Percentiles rank a stretch among this genome's conserved stretches.
Evolutionary conservation across 1,140 invertebrate species (phyloP).

Genomic region (Pseudachorutes palmiensis): DNA sequence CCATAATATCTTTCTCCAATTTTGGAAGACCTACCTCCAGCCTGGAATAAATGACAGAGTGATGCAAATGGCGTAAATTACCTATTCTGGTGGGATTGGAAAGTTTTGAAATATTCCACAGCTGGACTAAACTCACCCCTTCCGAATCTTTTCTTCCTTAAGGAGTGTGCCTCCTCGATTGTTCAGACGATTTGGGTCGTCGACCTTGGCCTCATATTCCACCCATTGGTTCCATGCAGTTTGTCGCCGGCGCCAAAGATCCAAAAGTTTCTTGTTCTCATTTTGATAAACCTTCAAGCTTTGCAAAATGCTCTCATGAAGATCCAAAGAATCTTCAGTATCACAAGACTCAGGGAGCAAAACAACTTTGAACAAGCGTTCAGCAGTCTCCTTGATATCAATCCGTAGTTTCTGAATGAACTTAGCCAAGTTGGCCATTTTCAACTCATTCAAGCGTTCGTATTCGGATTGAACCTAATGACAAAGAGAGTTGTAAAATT

Average conservation of each 20-base stretch:
- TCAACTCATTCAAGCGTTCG: too few relatives aligned
- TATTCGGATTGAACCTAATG: too few relatives aligned
- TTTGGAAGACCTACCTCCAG: constrained; percentile 12
- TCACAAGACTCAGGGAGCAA: background rate
- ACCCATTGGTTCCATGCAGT: background rate
- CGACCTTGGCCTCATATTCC: constrained; percentile 8
- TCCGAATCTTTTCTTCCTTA: constrained; percentile 6
- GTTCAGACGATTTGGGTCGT: constrained; percentile 14
- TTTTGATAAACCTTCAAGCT: background rate
- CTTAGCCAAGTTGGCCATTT: too few relatives aligned
- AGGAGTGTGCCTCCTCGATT: constrained; percentile 8
- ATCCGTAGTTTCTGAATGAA: background rate
- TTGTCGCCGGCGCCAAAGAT: background rate
- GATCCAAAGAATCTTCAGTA: constrained; percentile 1
- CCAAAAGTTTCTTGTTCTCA: constrained; percentile 7
- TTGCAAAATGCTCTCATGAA: constrained; percentile 3
- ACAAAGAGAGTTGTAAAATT: too few relatives aligned
- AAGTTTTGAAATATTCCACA: background rate
- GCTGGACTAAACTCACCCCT: background rate
- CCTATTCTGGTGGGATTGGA: background rate
- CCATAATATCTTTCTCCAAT: constrained; percentile 2
- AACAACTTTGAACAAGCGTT: background rate
- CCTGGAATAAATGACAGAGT: background rate
- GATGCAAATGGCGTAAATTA: too few relatives aligned
- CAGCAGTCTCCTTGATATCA: background rate